Conservation (phyloP, 2,888 invertebrate species). For the Campoplex capitator region DNA sequence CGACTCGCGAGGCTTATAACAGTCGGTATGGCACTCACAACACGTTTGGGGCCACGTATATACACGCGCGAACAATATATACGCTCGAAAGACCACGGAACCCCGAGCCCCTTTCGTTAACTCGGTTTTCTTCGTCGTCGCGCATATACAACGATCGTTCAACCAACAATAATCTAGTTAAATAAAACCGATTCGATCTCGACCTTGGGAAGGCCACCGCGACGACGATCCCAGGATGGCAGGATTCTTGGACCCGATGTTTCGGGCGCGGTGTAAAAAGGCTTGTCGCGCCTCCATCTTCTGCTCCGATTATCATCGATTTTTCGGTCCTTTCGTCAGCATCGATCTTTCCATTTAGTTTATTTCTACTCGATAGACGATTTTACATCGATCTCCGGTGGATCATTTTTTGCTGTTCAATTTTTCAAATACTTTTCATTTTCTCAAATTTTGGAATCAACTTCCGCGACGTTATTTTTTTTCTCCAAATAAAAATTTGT, state of each 20-base stretch:
- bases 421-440: background rate
- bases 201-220: constrained; percentile 62
- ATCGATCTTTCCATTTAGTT: background rate
- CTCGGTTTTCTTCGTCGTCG: background rate
- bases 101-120: constrained; percentile 19
- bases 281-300: constrained; percentile 42
- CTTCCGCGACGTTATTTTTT: background rate
- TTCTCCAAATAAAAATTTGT: background rate
- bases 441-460: background rate
- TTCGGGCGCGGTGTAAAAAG: constrained; percentile 33
- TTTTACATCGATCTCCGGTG: too few species aligned
- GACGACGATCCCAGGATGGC: constrained; percentile 7
- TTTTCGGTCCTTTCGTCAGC: background rate
- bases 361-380: background rate
- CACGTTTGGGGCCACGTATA: constrained; percentile 6
- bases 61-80: constrained; percentile 18
- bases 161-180: constrained; percentile 46
- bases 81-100: constrained; percentile 2
- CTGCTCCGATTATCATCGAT: constrained; percentile 17
- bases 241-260: background rate
- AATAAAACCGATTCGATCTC: constrained; percentile 58
- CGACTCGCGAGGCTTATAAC: constrained; percentile 45
- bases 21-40: constrained; percentile 54
- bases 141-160: constrained; percentile 24
- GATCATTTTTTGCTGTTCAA: background rate